Evolutionary conservation across 2,888 invertebrate species (phyloP).

Genomic region (Entomobrya multifasciata): DNA sequence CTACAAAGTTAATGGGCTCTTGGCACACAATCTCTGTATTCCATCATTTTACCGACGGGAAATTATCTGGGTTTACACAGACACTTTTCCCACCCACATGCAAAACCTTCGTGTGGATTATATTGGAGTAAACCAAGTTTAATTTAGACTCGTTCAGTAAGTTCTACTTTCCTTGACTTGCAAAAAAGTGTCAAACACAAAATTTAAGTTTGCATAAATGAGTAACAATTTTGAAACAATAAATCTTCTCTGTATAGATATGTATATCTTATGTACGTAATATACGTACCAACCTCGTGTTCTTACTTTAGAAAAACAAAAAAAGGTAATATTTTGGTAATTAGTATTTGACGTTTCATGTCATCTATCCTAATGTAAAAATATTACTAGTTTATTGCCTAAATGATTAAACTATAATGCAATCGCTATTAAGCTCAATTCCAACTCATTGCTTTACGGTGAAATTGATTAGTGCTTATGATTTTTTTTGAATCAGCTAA

Average conservation of each 20-base stretch:
- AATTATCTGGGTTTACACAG: slow-evolving; percentile 15
- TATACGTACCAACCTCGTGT: too few relatives aligned
- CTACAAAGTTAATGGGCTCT: slow-evolving; percentile 60
- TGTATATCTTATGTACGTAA: too few relatives aligned
- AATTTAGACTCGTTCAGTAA: slow-evolving; percentile 39
- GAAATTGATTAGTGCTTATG: too few relatives aligned
- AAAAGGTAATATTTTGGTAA: neutral
- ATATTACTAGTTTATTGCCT: neutral
- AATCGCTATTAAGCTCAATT: too few relatives aligned
- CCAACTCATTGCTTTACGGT: too few relatives aligned
- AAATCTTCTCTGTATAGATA: neutral
- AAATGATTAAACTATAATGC: slow-evolving; percentile 9
- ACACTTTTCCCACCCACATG: slow-evolving; percentile 64
- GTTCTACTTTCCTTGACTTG: slow-evolving; percentile 52
- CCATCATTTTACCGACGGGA: slow-evolving; percentile 27
- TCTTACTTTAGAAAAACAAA: too few relatives aligned
- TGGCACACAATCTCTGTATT: slow-evolving; percentile 61
- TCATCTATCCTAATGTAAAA: neutral
- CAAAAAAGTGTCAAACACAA: slow-evolving; percentile 41
- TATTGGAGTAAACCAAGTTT: slow-evolving; percentile 49
- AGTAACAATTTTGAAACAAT: neutral
- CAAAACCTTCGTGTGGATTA: slow-evolving; percentile 54
- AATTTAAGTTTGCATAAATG: too few relatives aligned
- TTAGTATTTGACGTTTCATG: slow-evolving; percentile 8
- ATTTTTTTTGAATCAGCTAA: too few relatives aligned